Evolutionary conservation across 2,888 invertebrate genomes (phyloP).

Genomic region (Andrena bucephala): DNA sequence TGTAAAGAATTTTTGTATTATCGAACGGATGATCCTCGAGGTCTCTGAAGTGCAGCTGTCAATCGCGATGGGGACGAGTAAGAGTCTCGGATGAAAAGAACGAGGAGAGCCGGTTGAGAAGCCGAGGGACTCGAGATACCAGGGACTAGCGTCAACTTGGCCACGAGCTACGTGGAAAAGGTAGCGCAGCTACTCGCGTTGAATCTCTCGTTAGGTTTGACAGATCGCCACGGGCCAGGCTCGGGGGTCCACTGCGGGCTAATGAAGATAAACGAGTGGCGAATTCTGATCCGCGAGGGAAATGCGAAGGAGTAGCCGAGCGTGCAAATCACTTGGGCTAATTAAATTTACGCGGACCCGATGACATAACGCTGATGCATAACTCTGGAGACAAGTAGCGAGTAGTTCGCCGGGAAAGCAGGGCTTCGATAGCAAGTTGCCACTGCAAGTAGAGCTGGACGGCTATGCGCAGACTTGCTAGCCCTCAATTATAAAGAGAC

Average conservation of each 20-base stretch:
- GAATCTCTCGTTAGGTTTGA: slow-evolving; percentile 42
- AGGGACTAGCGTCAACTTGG: background rate
- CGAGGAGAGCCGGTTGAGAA: background rate
- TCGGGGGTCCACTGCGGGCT: slow-evolving; percentile 34
- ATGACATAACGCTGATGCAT: slow-evolving; percentile 37
- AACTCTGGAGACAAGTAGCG: slow-evolving; percentile 3
- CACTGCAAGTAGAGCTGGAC: background rate
- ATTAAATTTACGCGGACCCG: slow-evolving; percentile 53
- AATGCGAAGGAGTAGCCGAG: slow-evolving; percentile 38
- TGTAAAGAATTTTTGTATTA: background rate
- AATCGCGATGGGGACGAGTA: background rate
- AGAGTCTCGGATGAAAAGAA: background rate
- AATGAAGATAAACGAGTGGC: slow-evolving; percentile 64
- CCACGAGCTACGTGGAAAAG: background rate
- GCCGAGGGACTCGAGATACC: background rate
- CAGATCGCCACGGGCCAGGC: slow-evolving; percentile 45
- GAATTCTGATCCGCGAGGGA: slow-evolving; percentile 40
- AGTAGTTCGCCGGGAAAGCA: background rate
- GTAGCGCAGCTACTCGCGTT: slow-evolving; percentile 1
- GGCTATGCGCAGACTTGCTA: background rate
- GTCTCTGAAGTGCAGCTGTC: background rate
- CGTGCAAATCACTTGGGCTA: slow-evolving; percentile 44
- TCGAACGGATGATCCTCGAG: background rate
- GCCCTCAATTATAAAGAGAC: too few relatives aligned
- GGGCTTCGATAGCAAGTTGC: background rate